phyloP scores from a whole-genome alignment of 1,140 invertebrate species.

The Papilio xuthus region DNA sequence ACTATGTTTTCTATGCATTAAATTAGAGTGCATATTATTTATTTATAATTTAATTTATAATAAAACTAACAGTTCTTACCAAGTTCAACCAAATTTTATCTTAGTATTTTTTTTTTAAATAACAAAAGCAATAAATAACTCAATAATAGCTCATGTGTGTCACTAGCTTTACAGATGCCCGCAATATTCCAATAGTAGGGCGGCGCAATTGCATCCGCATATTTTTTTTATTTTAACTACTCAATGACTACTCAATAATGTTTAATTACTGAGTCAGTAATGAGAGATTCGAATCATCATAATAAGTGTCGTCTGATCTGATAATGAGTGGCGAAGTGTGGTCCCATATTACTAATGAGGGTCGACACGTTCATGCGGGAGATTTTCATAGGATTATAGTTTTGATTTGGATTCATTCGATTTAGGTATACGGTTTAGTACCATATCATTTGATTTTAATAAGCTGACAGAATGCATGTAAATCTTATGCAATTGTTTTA shows the following conservation, averaged over 20 bases:
- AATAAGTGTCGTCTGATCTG: slow-evolving; percentile 37
- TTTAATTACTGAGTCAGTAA: slow-evolving; percentile 36
- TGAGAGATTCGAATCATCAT: slow-evolving; percentile 37
- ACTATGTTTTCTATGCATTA: too few relatives aligned
- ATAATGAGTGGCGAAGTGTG: slow-evolving; percentile 51
- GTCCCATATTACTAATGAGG: slow-evolving; percentile 64
- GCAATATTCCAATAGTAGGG: neutral
- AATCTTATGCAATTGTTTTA: too few relatives aligned
- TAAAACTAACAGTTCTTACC: too few relatives aligned
- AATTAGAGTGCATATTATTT: too few relatives aligned
- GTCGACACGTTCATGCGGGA: slow-evolving; percentile 51
- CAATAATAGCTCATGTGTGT: neutral
- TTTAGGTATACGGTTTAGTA: slow-evolving; percentile 38
- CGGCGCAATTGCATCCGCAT: neutral
- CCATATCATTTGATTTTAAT: neutral
- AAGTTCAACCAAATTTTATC: too few relatives aligned
- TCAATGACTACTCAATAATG: slow-evolving; percentile 39
- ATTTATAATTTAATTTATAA: too few relatives aligned
- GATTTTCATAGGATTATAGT: slow-evolving; percentile 44
- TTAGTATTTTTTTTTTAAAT: too few relatives aligned
- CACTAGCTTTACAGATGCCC: neutral
- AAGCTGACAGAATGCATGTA: neutral
- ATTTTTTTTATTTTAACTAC: slow-evolving; percentile 38
- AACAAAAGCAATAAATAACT: too few relatives aligned
- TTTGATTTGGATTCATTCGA: slow-evolving; percentile 43